Conservation (phyloP, 2,888 invertebrate species). For the Himalopsyche anomala region DNA sequence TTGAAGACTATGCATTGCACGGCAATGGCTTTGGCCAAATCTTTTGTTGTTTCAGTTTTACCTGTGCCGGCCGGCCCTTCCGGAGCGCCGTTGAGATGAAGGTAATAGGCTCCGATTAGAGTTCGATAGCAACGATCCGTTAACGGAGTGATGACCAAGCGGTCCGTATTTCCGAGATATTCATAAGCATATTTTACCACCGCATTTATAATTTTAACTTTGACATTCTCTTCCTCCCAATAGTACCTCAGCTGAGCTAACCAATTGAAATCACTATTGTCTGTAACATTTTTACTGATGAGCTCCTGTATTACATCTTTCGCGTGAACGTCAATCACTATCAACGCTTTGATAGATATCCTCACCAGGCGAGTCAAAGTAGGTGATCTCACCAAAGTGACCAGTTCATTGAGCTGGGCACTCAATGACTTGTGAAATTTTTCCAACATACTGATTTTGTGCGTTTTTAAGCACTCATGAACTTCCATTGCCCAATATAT, state of each 20-base stretch:
- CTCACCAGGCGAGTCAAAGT: slow-evolving; percentile 83
- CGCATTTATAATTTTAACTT: slow-evolving; percentile 87
- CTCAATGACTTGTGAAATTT: slow-evolving; percentile 77
- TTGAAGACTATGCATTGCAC: slow-evolving; percentile 94
- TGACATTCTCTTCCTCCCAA: slow-evolving; percentile 82
- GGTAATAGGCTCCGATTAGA: slow-evolving; percentile 87
- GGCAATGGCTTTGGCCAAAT: slow-evolving; percentile 93
- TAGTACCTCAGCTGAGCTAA: slow-evolving; percentile 89
- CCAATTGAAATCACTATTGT: slow-evolving; percentile 90
- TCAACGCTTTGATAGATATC: slow-evolving; percentile 88
- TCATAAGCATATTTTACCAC: slow-evolving; percentile 88
- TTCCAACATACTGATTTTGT: slow-evolving; percentile 76
- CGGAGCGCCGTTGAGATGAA: slow-evolving; percentile 90
- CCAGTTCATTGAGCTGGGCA: slow-evolving; percentile 84
- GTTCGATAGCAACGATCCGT: slow-evolving; percentile 90
- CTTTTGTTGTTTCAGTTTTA: slow-evolving; percentile 94
- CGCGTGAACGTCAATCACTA: slow-evolving; percentile 91
- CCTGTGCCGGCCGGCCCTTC: slow-evolving; percentile 93
- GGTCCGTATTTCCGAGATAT: slow-evolving; percentile 88
- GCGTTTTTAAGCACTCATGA: slow-evolving; percentile 81
- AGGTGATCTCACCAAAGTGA: slow-evolving; percentile 83
- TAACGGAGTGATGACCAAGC: slow-evolving; percentile 85
- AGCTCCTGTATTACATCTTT: slow-evolving; percentile 87
- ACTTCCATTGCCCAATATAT: slow-evolving; percentile 91
- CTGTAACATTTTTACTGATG: slow-evolving; percentile 79